Conservation (phyloP, 2,888 invertebrate genomes). For the Drosophila neonasuta region DNA sequence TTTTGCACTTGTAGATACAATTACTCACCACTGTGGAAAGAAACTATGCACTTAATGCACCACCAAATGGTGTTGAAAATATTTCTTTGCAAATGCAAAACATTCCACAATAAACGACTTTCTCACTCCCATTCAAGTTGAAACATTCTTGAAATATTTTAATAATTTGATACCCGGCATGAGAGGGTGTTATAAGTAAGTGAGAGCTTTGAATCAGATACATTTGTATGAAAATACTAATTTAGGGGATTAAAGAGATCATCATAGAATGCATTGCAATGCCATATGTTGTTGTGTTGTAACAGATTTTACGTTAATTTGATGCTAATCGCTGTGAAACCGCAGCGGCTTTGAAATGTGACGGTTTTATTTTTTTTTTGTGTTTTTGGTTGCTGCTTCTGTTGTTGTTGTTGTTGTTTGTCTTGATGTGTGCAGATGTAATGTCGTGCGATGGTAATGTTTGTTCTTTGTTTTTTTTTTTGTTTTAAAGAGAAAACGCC, state of each 20-base stretch:
- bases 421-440: background rate
- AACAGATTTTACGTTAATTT: background rate
- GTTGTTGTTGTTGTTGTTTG: background rate
- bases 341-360: background rate
- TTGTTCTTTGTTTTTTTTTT: background rate
- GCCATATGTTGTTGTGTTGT: background rate
- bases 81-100: background rate
- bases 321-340: slow-evolving; percentile 4
- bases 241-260: background rate
- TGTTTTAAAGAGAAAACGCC: slow-evolving; percentile 49
- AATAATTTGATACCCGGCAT: background rate
- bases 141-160: background rate
- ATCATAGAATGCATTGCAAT: background rate
- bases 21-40: background rate
- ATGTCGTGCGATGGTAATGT: slow-evolving; percentile 1
- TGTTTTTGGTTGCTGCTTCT: background rate
- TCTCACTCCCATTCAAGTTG: background rate
- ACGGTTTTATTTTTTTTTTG: background rate
- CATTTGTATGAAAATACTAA: slow-evolving; percentile 2
- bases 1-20: slow-evolving; percentile 6
- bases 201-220: background rate
- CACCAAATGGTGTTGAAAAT: slow-evolving; percentile 12
- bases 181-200: background rate
- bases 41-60: slow-evolving; percentile 1
- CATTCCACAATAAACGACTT: slow-evolving; percentile 1